Conservation (phyloP, 2,113 vertebrate genomes). For the Ailurus styani region DNA sequence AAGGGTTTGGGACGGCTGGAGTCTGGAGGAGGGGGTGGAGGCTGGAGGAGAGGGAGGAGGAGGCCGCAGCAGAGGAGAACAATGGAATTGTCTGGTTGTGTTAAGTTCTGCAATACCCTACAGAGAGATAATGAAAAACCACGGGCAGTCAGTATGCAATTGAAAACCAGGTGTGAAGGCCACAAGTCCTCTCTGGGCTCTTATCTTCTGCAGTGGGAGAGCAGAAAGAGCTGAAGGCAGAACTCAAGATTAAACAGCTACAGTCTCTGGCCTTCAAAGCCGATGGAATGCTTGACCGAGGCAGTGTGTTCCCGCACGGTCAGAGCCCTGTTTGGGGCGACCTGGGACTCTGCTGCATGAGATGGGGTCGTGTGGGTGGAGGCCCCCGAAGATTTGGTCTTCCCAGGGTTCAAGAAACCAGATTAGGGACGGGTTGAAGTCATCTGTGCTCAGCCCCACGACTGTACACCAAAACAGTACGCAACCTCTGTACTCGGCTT, state of each 20-base stretch:
- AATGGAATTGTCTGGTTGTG: background rate
- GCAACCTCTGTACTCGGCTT: background rate
- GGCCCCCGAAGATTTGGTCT: background rate
- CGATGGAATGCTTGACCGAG: background rate
- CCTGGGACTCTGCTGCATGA: background rate
- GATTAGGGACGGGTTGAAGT: background rate
- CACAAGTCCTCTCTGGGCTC: background rate
- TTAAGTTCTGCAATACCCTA: background rate
- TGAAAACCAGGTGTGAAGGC: background rate
- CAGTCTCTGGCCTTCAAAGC: background rate
- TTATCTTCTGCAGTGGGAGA: conserved; percentile 5
- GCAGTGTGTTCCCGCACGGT: background rate
- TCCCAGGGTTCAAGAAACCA: background rate
- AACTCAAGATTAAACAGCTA: background rate
- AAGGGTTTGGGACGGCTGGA: background rate
- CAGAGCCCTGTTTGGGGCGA: background rate
- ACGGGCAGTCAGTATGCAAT: background rate
- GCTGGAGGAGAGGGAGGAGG: background rate
- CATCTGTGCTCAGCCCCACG: background rate
- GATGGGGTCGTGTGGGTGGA: background rate
- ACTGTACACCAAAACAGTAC: background rate
- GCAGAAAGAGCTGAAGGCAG: background rate
- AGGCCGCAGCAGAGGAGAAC: background rate
- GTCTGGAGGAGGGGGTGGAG: background rate
- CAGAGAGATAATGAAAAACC: conserved; percentile 18